Conservation (phyloP, 2,113 vertebrate species). For the Crypturellus undulatus region DNA sequence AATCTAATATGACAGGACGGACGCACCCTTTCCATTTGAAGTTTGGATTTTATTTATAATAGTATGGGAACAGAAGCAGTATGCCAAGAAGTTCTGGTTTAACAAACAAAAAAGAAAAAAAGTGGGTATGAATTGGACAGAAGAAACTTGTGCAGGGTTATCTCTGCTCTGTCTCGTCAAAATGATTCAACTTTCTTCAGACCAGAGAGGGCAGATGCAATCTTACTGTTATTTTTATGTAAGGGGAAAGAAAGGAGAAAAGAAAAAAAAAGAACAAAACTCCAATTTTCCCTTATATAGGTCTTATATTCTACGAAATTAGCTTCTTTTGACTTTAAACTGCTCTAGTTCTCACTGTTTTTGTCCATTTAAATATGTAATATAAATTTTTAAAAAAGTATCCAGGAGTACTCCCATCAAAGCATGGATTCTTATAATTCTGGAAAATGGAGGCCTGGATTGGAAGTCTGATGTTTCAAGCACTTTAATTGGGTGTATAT, state of each 20-base stretch:
- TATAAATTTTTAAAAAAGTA: too few species aligned
- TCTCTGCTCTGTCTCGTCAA: not conserved
- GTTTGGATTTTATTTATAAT: not conserved
- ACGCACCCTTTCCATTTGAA: not conserved
- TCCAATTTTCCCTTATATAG: not conserved
- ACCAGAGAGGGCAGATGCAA: not conserved
- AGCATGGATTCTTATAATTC: not conserved
- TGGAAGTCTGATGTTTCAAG: not conserved
- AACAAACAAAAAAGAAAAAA: not conserved
- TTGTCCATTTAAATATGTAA: too few species aligned
- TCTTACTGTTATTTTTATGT: not conserved
- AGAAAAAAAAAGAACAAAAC: not conserved
- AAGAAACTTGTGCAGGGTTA: not conserved
- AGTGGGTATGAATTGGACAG: not conserved
- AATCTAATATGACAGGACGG: not conserved
- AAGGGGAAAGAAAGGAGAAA: not conserved
- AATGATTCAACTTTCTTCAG: not conserved
- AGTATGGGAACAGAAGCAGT: not conserved
- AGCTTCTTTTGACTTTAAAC: not conserved
- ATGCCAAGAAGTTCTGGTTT: not conserved
- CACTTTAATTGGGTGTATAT: not conserved
- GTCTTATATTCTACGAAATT: not conserved
- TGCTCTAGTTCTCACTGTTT: not conserved
- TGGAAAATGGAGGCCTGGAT: not conserved
- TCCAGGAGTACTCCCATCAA: not conserved